Conservation (phyloP, 2,888 invertebrate species). For the Eupithecia vulgata region DNA sequence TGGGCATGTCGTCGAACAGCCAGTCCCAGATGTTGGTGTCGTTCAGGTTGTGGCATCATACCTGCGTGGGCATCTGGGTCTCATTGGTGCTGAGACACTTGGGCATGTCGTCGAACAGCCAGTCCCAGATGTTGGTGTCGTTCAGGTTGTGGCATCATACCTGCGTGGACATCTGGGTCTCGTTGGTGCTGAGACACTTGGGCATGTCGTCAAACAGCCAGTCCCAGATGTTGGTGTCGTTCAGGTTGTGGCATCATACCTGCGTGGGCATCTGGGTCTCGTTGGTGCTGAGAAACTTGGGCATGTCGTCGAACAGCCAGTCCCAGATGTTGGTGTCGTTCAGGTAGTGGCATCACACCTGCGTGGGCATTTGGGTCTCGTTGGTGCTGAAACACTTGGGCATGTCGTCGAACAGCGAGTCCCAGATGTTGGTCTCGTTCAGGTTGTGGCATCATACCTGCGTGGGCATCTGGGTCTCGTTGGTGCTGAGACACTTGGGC, state of each 20-base stretch:
- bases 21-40: not conserved
- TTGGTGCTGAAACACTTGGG: slow-evolving; percentile 71
- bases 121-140: slow-evolving; percentile 96
- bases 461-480: no score
- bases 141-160: slow-evolving; percentile 94
- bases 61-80: slow-evolving; percentile 60
- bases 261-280: no score
- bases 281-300: no score
- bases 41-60: not conserved
- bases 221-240: no score
- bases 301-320: no score
- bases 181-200: no score
- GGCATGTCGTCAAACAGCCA: no score
- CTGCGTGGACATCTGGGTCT: no score
- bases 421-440: slow-evolving; percentile 96
- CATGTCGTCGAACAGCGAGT: slow-evolving; percentile 88
- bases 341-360: not conserved
- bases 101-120: slow-evolving; percentile 86
- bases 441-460: slow-evolving; percentile 91
- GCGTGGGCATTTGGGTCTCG: slow-evolving; percentile 63
- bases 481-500: no score
- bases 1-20: no score
- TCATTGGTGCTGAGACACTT: slow-evolving; percentile 69
- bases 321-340: not conserved
- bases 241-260: no score